phyloP scores from a whole-genome alignment of 2,888 invertebrate species.

The Fissipunctia ypsillon region DNA sequence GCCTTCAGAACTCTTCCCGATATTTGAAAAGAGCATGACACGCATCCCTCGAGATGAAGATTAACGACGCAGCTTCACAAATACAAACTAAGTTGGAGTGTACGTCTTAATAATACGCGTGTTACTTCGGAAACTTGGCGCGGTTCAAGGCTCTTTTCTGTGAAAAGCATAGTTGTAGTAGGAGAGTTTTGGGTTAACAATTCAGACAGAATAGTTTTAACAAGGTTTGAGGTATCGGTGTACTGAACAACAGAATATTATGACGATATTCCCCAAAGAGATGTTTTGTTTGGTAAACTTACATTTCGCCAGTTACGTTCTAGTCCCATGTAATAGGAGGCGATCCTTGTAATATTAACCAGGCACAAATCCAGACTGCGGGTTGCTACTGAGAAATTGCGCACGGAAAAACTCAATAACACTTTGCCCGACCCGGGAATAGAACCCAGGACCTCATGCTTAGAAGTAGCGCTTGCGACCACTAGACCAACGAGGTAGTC shows the following conservation, averaged over 20 bases:
- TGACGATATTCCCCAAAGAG: too few relatives aligned
- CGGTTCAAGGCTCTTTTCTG: constrained; percentile 21
- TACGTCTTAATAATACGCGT: constrained; percentile 54
- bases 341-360: too few relatives aligned
- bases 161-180: constrained; percentile 48
- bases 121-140: constrained; percentile 33
- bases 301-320: not conserved
- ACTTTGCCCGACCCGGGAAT: too few relatives aligned
- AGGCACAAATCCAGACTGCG: too few relatives aligned
- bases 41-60: constrained; percentile 37
- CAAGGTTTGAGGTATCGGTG: constrained; percentile 14
- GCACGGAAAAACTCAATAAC: too few relatives aligned
- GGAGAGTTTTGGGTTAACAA: constrained; percentile 41
- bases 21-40: constrained; percentile 47
- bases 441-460: too few relatives aligned
- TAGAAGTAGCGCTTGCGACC: too few relatives aligned
- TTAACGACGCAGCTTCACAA: constrained; percentile 34
- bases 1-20: constrained; percentile 2
- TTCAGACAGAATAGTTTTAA: constrained; percentile 35
- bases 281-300: too few relatives aligned
- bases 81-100: constrained; percentile 30
- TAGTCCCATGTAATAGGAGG: not conserved
- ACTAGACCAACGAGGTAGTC: too few relatives aligned
- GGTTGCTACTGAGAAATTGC: too few relatives aligned
- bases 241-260: not conserved